phyloP scores from a whole-genome alignment of 2,797 vertebrate species.

The Onychomys torridus region DNA sequence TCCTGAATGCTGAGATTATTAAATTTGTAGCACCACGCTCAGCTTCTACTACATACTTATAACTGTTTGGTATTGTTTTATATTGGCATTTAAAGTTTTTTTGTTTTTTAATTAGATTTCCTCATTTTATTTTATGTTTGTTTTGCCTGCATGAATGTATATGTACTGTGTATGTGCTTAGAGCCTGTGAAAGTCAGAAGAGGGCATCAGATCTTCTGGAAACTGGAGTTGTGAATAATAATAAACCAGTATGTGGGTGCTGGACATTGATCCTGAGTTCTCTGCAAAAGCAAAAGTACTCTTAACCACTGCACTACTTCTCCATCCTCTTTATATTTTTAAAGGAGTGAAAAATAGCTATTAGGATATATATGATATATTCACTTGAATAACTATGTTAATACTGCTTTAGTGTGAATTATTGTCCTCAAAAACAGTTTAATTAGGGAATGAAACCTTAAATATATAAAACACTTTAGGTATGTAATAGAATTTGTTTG shows the following conservation, averaged over 20 bases:
- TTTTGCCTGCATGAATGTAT: not conserved
- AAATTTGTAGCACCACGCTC: not conserved
- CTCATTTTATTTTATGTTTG: not conserved
- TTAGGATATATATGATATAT: not conserved
- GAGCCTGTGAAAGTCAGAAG: not conserved
- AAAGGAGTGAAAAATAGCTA: slow-evolving; percentile 12
- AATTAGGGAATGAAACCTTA: slow-evolving; percentile 31
- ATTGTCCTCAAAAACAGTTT: not conserved
- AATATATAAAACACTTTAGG: slow-evolving; percentile 35
- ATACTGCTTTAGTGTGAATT: slow-evolving; percentile 34
- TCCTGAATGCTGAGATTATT: not conserved
- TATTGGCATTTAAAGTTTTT: not conserved
- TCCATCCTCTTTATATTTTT: not conserved
- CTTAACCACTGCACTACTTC: not conserved
- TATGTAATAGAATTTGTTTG: slow-evolving; percentile 36
- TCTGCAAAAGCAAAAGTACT: not conserved
- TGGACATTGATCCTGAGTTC: not conserved
- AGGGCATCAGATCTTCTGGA: not conserved
- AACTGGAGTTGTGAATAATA: not conserved
- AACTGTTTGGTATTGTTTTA: not conserved
- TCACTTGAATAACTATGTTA: not conserved
- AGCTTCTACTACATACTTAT: not conserved
- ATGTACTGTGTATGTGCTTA: not conserved
- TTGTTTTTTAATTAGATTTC: not conserved
- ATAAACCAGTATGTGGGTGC: not conserved